Evolutionary conservation across 1,140 invertebrate genomes (phyloP), one percentile per base, ranked within the genome.

Genomic region (Drosophila sp.): DNA sequence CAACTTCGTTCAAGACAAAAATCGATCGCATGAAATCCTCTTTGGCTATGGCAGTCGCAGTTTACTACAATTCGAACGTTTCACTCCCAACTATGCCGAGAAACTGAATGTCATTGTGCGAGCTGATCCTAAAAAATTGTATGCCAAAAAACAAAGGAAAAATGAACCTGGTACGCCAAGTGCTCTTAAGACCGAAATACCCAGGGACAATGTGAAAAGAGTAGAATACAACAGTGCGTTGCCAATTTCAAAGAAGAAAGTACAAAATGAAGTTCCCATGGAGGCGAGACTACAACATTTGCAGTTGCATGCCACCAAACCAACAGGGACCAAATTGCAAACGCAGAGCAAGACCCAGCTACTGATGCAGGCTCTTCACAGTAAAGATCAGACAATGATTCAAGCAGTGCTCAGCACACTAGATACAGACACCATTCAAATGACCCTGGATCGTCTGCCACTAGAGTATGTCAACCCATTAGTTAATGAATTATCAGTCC

Each of bases 301-400:
- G 33, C 91, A 93, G 2, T 92, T 93, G 3, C 92, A 92, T 4
- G 91, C 93, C 6, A 90, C 69, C 3, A 75, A 85, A 92, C 92
- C 38, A 78, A 91, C 0, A 92, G 95, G 67, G 1, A 80, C 73
- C n/a, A 84, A 89, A 33, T 44, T 85, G 47, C 93, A 94, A 71
- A 94, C 92, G 17, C 93, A 95, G 60, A 96, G 96, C 91, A 93
- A 96, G 72, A 94, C 95, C 0, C 96, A 96, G 71, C 92, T 97
- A 29, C 85, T 97, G 1, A 93, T 96, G 58, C 95, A 97, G 93
- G 96, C 95, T 1, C 92, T 97, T 40, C 96, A 96, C 72, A 97
- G 96, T 77, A 95, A 96, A 83, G 96, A 97, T 85, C 94, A 93
- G 78, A 93, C 89, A 32, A 94, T 96, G 66, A 77, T 96, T 3